Conservation (phyloP, 30 jellyfish, hydroid and myxozoan genomes). For the Pelagia noctiluca region DNA sequence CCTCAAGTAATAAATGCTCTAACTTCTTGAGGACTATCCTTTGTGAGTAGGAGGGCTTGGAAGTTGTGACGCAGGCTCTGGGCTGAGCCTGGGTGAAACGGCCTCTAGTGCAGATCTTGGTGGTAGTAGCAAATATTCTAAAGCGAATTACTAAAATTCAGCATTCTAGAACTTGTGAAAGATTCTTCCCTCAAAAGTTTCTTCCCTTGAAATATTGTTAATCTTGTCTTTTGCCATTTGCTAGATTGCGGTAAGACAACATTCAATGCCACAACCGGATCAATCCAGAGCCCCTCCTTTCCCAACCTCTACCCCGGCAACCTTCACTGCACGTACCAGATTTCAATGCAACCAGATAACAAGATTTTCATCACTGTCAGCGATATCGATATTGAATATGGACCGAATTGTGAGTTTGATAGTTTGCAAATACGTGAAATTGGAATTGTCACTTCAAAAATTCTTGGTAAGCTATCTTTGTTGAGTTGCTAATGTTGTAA, state of each 20-base stretch:
- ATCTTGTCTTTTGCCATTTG: constrained; percentile 3
- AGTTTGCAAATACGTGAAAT: constrained; percentile 27
- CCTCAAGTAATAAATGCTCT: too few species aligned
- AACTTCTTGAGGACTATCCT: too few species aligned
- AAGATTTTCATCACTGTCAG: background rate
- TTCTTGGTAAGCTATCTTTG: constrained; percentile 19
- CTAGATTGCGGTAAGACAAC: constrained; percentile 23
- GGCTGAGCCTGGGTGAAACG: too few species aligned
- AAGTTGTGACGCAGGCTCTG: too few species aligned
- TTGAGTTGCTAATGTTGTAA: too few species aligned
- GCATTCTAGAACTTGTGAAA: background rate
- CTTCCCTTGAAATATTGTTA: background rate
- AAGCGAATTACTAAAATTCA: too few species aligned
- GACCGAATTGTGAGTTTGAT: constrained; percentile 41
- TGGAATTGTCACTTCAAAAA: background rate
- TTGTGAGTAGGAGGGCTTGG: too few species aligned
- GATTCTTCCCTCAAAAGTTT: background rate
- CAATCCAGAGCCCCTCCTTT: constrained; percentile 54
- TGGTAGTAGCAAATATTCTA: too few species aligned
- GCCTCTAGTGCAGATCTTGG: too few species aligned
- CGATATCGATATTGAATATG: constrained; percentile 39
- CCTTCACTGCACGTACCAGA: constrained; percentile 53
- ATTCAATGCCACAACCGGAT: constrained; percentile 48
- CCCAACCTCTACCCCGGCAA: constrained; percentile 53
- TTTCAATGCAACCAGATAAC: constrained; percentile 19